These are phyloP conservation scores for Bombus pyrosoma DNA, from an alignment of 1,140 invertebrate genomes.

Conservation along the genomic window DNA sequence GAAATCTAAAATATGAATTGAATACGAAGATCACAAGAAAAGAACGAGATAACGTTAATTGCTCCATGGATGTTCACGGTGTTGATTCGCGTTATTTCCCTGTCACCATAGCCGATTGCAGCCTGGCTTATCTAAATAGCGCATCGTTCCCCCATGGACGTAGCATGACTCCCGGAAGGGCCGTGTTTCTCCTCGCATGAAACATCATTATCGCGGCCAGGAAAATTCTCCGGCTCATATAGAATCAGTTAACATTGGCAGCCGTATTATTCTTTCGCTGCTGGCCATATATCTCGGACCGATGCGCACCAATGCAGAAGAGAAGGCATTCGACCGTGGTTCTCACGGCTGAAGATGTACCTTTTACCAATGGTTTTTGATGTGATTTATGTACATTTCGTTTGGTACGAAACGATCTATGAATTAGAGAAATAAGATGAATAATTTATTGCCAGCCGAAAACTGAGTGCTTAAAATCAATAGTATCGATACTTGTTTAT, in stretches of 20 bases:
- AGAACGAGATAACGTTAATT: not conserved
- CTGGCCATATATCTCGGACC: not conserved
- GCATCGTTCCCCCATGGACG: conserved; percentile 6
- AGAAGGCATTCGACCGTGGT: conserved; percentile 18
- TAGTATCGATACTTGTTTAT: too few species aligned
- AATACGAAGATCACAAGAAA: too few species aligned
- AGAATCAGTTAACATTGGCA: conserved; percentile 30
- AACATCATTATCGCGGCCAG: conserved; percentile 30
- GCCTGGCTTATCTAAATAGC: conserved; percentile 26
- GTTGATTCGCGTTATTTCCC: not conserved
- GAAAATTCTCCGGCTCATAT: conserved; percentile 26
- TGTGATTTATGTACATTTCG: not conserved
- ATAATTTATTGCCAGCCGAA: too few species aligned
- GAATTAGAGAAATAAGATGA: too few species aligned
- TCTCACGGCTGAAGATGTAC: conserved; percentile 38
- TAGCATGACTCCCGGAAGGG: conserved; percentile 19
- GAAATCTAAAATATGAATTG: too few species aligned
- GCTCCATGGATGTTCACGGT: not conserved
- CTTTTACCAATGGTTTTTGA: conserved; percentile 3
- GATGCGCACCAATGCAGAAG: conserved; percentile 5
- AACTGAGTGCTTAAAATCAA: too few species aligned
- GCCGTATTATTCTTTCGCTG: conserved; percentile 19
- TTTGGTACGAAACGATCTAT: too few species aligned
- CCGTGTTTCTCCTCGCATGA: conserved; percentile 39
- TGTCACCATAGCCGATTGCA: not conserved